A percentile compares a stretch with the other conserved stretches of the same genome.
Evolutionary conservation across 2,113 vertebrate species (phyloP).

Genomic region (Pteruthius melanotis): DNA sequence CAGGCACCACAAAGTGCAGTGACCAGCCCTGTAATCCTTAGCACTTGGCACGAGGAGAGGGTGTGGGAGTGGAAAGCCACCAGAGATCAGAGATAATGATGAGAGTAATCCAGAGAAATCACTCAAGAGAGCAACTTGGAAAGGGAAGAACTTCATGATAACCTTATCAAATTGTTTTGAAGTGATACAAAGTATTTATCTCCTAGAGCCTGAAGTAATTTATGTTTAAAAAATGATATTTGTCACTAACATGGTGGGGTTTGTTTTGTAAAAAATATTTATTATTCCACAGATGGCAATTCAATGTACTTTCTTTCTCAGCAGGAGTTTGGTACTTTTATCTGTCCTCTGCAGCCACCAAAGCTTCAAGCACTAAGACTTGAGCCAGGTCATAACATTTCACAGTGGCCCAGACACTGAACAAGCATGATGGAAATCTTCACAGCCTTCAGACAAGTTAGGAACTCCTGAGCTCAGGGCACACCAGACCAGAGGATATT

Average conservation of each 20-base stretch:
- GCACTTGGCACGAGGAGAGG: not conserved
- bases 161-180: not conserved
- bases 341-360: not conserved
- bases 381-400: not conserved
- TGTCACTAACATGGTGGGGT: not conserved
- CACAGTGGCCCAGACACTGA: not conserved
- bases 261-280: not conserved
- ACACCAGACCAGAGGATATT: not conserved
- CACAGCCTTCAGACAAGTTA: not conserved
- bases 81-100: not conserved
- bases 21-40: not conserved
- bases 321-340: not conserved
- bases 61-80: not conserved
- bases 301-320: not conserved
- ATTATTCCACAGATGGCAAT: not conserved
- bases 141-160: not conserved
- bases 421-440: not conserved
- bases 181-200: not conserved
- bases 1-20: not conserved
- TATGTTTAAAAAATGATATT: not conserved
- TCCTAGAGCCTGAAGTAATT: not conserved
- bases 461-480: not conserved
- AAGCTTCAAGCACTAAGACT: not conserved
- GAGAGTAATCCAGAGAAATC: not conserved
- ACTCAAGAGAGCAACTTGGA: not conserved